Evolutionary conservation across 1,140 invertebrate genomes (phyloP).

Genomic region (Zelostemma sp.): DNA sequence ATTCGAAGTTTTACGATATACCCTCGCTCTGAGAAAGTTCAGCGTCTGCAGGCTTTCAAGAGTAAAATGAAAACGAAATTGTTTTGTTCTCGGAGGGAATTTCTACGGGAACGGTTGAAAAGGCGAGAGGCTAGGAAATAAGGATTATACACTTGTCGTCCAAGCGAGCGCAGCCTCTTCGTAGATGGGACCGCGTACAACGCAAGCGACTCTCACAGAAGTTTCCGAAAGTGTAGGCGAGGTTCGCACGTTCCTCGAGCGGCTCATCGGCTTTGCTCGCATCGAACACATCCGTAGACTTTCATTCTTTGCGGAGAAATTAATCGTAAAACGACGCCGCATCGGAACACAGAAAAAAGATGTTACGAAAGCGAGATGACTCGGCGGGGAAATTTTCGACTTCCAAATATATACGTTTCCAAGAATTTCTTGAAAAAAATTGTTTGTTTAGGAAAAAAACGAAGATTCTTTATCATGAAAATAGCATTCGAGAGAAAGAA

Average conservation of each 20-base stretch:
- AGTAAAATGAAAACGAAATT: conserved; percentile 1
- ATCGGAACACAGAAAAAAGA: not conserved
- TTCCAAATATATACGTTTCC: too few species aligned
- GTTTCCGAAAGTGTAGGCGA: conserved; percentile 47
- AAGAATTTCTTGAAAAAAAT: not conserved
- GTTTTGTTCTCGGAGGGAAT: not conserved
- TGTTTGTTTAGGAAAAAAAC: not conserved
- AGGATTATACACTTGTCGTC: conserved; percentile 4
- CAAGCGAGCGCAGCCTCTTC: too few species aligned
- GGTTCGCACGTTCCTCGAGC: conserved; percentile 49
- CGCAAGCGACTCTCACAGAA: not conserved
- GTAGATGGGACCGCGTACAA: conserved; percentile 15
- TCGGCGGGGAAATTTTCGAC: not conserved
- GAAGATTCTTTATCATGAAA: too few species aligned
- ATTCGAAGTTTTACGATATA: too few species aligned
- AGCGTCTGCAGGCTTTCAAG: not conserved
- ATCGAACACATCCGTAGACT: conserved; percentile 28
- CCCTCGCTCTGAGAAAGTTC: not conserved
- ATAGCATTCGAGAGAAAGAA: not conserved
- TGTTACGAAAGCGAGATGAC: not conserved
- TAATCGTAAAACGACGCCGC: conserved; percentile 49
- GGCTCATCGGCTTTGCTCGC: conserved; percentile 17
- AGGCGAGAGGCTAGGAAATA: not conserved
- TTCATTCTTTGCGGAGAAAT: conserved; percentile 53
- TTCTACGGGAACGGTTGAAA: not conserved